Conservation (phyloP, 2,888 invertebrate species). For the Cataglyphis rosenhaueri region DNA sequence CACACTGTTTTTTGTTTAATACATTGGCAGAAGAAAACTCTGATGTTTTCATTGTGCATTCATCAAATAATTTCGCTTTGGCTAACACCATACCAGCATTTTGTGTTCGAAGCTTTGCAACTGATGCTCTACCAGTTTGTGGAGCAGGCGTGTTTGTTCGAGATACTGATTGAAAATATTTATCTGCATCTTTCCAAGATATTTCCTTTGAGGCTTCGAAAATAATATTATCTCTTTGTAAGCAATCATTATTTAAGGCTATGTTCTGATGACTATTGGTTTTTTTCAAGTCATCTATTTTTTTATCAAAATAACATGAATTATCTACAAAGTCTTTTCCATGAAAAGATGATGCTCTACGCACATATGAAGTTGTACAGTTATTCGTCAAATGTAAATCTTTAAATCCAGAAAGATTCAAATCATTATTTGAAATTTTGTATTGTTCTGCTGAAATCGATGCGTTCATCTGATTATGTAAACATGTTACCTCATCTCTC, state of each 20-base stretch:
- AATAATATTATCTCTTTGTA: constrained; percentile 23
- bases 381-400: constrained; percentile 81
- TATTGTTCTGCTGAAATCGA: constrained; percentile 80
- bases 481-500: constrained; percentile 56
- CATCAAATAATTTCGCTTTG: constrained; percentile 92
- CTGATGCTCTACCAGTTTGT: constrained; percentile 89
- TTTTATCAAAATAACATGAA: constrained; percentile 78
- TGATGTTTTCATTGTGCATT: constrained; percentile 74
- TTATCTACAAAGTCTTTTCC: constrained; percentile 79
- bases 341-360: constrained; percentile 84
- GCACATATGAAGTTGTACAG: constrained; percentile 61
- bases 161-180: constrained; percentile 86
- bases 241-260: constrained; percentile 46
- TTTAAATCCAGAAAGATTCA: constrained; percentile 61
- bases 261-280: constrained; percentile 78
- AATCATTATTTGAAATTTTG: constrained; percentile 72
- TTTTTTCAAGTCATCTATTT: constrained; percentile 80
- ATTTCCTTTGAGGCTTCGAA: constrained; percentile 69
- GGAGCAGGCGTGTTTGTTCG: constrained; percentile 80
- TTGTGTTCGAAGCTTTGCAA: constrained; percentile 90
- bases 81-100: constrained; percentile 94
- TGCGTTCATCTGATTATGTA: constrained; percentile 79
- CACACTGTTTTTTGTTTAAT: constrained; percentile 50
- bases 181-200: constrained; percentile 87
- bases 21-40: not conserved